Conservation (phyloP, 2,888 invertebrate species). For the Laspeyria flexula region DNA sequence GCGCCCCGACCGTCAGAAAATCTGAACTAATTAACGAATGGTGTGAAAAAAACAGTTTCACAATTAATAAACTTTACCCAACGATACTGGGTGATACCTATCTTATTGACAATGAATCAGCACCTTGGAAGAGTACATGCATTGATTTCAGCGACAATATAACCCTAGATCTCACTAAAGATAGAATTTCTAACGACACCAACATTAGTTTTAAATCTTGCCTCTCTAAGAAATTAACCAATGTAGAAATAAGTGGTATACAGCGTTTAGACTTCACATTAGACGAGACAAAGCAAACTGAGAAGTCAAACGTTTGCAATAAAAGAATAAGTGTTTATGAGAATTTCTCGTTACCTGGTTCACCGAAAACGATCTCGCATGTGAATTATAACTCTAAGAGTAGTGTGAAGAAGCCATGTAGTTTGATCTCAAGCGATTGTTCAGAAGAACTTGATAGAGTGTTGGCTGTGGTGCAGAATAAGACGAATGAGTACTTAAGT, state of each 20-base stretch:
- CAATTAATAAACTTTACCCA: constrained; percentile 77
- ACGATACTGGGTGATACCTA: constrained; percentile 75
- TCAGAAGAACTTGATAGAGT: constrained; percentile 66
- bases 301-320: constrained; percentile 40
- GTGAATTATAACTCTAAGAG: constrained; percentile 73
- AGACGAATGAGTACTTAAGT: constrained; percentile 73
- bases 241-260: constrained; percentile 70
- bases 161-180: constrained; percentile 60
- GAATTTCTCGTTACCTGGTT: constrained; percentile 77
- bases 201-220: constrained; percentile 70
- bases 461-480: constrained; percentile 70
- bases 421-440: constrained; percentile 52
- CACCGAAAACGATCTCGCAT: constrained; percentile 72
- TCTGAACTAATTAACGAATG: constrained; percentile 77
- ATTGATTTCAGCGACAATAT: constrained; percentile 57
- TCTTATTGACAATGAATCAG: constrained; percentile 65
- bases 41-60: constrained; percentile 73
- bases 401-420: constrained; percentile 58
- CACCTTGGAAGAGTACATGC: constrained; percentile 54
- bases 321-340: constrained; percentile 69
- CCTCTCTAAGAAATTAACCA: constrained; percentile 51
- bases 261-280: constrained; percentile 57
- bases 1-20: constrained; percentile 57
- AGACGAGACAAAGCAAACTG: constrained; percentile 43
- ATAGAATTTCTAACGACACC: constrained; percentile 49